Evolutionary conservation across 2,888 invertebrate species (phyloP).

Genomic region (Nomada hirtipes): DNA sequence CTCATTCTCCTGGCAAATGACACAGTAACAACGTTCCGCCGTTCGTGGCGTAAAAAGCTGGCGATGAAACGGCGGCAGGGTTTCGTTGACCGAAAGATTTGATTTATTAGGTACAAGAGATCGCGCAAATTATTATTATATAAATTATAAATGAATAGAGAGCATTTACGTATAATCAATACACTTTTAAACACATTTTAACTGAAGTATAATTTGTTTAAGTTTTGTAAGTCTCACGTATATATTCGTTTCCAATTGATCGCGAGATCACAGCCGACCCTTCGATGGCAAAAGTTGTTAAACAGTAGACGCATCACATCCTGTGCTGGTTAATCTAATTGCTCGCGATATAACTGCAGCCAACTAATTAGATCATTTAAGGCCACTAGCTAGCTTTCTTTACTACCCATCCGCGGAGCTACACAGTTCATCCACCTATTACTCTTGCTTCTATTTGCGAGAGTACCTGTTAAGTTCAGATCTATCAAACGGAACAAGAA

Average conservation of each 20-base stretch:
- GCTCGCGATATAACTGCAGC: constrained; percentile 7
- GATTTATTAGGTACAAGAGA: constrained; percentile 22
- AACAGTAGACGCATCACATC: constrained; percentile 8
- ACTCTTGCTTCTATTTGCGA: constrained; percentile 15
- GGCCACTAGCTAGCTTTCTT: constrained; percentile 19
- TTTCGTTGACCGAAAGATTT: constrained; percentile 36
- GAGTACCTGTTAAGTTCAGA: constrained; percentile 7
- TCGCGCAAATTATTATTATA: too few species aligned
- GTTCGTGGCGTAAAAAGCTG: constrained; percentile 1
- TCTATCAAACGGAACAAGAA: not conserved
- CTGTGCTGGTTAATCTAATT: constrained; percentile 18
- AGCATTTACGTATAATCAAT: not conserved
- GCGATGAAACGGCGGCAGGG: constrained; percentile 16
- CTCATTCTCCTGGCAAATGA: constrained; percentile 39
- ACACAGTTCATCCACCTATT: constrained; percentile 13
- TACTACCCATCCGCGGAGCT: not conserved
- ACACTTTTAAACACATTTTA: not conserved
- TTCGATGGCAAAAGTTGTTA: not conserved
- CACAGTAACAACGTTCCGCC: constrained; percentile 46
- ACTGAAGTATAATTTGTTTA: too few species aligned
- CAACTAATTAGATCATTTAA: constrained; percentile 20
- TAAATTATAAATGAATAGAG: too few species aligned
- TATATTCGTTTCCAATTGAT: not conserved
- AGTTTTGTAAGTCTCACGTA: not conserved
- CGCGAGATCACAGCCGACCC: not conserved